phyloP scores from a whole-genome alignment of 2,797 vertebrate genomes.

The Numenius phaeopus region DNA sequence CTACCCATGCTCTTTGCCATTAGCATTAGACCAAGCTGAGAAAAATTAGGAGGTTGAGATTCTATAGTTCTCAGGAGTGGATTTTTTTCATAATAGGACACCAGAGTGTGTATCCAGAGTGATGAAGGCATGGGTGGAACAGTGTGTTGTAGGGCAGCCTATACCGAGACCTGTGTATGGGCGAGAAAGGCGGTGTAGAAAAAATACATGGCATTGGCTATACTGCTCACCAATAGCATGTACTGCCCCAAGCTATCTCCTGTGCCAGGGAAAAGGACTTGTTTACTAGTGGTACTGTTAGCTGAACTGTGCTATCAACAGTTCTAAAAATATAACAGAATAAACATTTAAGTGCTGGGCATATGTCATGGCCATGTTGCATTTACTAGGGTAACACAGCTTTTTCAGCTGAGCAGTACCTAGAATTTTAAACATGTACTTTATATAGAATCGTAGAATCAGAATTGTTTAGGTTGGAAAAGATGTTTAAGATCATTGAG shows the following conservation, averaged over 20 bases:
- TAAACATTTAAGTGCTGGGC: background rate
- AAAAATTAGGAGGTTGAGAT: background rate
- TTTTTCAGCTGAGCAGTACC: background rate
- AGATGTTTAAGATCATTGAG: background rate
- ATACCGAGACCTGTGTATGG: background rate
- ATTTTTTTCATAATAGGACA: background rate
- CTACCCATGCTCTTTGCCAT: background rate
- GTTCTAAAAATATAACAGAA: background rate
- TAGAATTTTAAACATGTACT: background rate
- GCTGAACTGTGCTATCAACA: background rate
- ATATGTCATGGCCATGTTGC: background rate
- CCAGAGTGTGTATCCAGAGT: fast-evolving
- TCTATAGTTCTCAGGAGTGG: background rate
- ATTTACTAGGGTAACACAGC: background rate
- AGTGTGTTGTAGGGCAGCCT: fast-evolving
- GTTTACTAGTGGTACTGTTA: background rate
- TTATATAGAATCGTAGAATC: background rate
- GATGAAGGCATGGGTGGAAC: background rate
- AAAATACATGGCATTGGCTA: background rate
- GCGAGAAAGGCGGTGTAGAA: background rate
- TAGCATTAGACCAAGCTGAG: background rate
- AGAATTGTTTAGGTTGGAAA: background rate
- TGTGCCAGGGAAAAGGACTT: background rate
- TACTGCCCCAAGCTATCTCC: background rate
- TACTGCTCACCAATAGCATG: background rate